phyloP scores from a whole-genome alignment of 1,140 invertebrate species.

The Tetramorium simillimum region DNA sequence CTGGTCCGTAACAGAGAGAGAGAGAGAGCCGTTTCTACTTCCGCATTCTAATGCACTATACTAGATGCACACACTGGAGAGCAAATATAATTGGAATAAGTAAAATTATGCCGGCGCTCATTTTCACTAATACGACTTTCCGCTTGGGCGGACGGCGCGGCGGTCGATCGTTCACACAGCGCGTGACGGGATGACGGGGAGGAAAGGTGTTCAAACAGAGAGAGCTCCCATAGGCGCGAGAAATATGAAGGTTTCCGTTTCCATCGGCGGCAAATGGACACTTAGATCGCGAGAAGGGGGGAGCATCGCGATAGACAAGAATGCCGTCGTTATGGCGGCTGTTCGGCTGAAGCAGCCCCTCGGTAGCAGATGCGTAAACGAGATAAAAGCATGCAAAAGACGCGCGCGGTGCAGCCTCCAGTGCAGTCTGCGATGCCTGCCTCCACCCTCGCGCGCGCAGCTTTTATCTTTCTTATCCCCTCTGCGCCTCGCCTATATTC shows the following conservation, averaged over 20 bases:
- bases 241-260: slow-evolving; percentile 40
- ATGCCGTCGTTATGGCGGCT: slow-evolving; percentile 70
- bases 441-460: slow-evolving; percentile 36
- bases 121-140: slow-evolving; percentile 37
- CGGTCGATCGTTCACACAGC: background rate
- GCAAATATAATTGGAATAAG: slow-evolving; percentile 33
- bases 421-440: slow-evolving; percentile 55
- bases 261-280: slow-evolving; percentile 66
- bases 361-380: slow-evolving; percentile 77
- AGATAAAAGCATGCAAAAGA: slow-evolving; percentile 80
- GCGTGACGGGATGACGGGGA: background rate
- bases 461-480: slow-evolving; percentile 65
- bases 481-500: slow-evolving; percentile 53
- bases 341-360: slow-evolving; percentile 63
- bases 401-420: slow-evolving; percentile 68
- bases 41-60: background rate
- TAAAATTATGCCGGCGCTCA: slow-evolving; percentile 2
- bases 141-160: background rate
- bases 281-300: slow-evolving; percentile 58
- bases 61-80: background rate
- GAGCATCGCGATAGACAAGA: slow-evolving; percentile 71
- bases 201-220: background rate
- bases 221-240: background rate
- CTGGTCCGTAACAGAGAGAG: background rate
- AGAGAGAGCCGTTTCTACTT: slow-evolving; percentile 16